Conservation (phyloP, 64 coral and sea anemone genomes). For the Catalaphyllia jardinei region DNA sequence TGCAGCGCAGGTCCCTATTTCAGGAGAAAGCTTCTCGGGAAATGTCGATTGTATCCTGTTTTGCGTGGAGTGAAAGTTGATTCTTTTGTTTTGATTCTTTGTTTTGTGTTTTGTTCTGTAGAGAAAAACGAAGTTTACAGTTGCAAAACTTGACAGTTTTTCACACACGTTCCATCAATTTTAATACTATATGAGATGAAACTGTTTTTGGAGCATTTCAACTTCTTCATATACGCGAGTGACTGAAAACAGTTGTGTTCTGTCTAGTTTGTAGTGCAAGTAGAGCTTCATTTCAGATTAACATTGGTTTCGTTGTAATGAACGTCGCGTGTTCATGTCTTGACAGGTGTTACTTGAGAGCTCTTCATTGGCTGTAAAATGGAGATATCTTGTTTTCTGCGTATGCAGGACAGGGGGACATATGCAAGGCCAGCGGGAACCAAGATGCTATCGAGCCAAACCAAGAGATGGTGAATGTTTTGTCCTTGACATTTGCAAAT, state of each 20-base stretch:
- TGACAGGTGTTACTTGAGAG: background rate
- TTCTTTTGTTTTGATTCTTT: no score
- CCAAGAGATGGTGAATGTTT: background rate
- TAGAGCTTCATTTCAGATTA: no score
- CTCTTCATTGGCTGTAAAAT: background rate
- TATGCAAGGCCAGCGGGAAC: background rate
- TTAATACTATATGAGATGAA: no score
- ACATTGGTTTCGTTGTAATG: no score
- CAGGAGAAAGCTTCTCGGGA: background rate
- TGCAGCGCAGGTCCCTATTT: background rate
- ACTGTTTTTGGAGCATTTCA: no score
- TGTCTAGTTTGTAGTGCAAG: no score
- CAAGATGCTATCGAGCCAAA: constrained; percentile 11
- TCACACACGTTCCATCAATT: no score
- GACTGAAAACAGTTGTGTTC: no score
- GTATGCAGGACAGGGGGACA: background rate
- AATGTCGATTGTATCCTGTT: background rate
- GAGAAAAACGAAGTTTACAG: no score
- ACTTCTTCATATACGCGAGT: no score
- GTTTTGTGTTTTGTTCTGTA: background rate
- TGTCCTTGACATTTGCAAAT: constrained; percentile 49
- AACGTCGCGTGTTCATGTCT: no score
- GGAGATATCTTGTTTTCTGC: background rate
- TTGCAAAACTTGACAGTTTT: no score
- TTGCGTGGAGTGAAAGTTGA: background rate